Conservation (phyloP, 2,797 vertebrate genomes). For the Australoheros facetus region DNA sequence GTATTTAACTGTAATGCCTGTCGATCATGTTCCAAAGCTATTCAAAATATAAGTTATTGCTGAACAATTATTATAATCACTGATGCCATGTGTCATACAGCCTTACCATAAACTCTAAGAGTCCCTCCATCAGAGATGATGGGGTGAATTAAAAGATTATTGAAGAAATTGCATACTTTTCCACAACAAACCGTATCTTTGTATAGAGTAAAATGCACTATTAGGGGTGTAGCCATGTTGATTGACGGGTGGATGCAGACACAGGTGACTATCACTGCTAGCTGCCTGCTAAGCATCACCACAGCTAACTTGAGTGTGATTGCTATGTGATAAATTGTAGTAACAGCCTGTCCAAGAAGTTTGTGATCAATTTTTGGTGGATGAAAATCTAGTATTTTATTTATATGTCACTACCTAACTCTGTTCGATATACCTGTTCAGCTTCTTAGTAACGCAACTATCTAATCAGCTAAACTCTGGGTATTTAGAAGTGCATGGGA, state of each 20-base stretch:
- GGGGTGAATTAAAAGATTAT: not conserved
- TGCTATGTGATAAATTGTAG: not conserved
- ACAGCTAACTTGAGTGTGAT: not conserved
- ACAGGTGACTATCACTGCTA: not conserved
- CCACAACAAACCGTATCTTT: not conserved
- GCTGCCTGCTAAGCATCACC: not conserved
- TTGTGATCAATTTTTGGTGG: not conserved
- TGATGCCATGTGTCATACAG: slow-evolving; percentile 2
- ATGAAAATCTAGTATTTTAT: not conserved
- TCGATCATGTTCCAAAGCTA: slow-evolving; percentile 19
- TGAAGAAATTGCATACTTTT: not conserved
- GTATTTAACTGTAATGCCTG: slow-evolving; percentile 24
- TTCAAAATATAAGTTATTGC: slow-evolving; percentile 16
- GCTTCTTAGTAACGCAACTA: not conserved
- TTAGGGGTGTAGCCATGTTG: not conserved
- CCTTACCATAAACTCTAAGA: not conserved
- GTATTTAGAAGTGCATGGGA: too few species aligned
- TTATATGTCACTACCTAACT: not conserved
- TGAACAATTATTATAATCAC: not conserved
- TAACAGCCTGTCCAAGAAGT: not conserved
- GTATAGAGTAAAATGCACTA: not conserved
- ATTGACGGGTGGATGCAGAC: not conserved
- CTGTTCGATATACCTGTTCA: not conserved
- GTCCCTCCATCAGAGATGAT: not conserved
- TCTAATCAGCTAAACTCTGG: too few species aligned